These are phyloP conservation scores for Clivina fossor DNA, from an alignment of 2,888 invertebrate species.

Conservation along the genomic window DNA sequence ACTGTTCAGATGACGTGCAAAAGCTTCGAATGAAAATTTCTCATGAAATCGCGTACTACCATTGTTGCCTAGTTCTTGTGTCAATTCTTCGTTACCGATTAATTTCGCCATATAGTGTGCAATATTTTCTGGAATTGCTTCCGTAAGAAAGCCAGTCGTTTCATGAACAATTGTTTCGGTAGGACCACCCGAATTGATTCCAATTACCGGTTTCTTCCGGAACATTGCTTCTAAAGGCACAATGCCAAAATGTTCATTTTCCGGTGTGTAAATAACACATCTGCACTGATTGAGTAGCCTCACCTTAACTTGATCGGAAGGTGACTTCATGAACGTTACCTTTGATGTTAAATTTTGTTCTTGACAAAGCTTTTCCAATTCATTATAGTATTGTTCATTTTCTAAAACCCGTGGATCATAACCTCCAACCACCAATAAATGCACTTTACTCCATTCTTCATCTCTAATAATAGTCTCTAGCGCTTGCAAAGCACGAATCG, in stretches of 20 bases:
- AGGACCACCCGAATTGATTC: conserved; percentile 94
- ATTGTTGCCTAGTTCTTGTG: conserved; percentile 70
- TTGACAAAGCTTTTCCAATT: conserved; percentile 68
- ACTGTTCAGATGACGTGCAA: conserved; percentile 67
- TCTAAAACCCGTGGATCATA: conserved; percentile 87
- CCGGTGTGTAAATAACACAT: conserved; percentile 91
- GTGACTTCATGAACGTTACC: conserved; percentile 84
- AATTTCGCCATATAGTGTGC: conserved; percentile 74
- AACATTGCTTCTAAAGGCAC: conserved; percentile 99
- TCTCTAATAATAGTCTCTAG: conserved; percentile 59
- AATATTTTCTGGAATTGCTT: conserved; percentile 69
- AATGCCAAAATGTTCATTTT: conserved; percentile 98
- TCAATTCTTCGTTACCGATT: conserved; percentile 62
- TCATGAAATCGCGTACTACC: conserved; percentile 75
- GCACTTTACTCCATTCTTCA: conserved; percentile 67
- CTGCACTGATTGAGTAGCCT: conserved; percentile 69
- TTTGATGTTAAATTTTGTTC: conserved; percentile 68
- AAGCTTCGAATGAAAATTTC: conserved; percentile 82
- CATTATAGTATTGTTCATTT: conserved; percentile 82
- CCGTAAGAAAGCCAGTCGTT: conserved; percentile 79
- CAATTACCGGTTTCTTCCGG: conserved; percentile 88
- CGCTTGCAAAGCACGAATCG: conserved; percentile 76
- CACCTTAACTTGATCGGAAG: conserved; percentile 81
- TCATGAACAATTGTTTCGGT: conserved; percentile 84
- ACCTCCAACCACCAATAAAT: conserved; percentile 92